These are phyloP conservation scores for Macrochelys suwanniensis DNA, from an alignment of 2,797 vertebrate genomes.

Conservation along the genomic window DNA sequence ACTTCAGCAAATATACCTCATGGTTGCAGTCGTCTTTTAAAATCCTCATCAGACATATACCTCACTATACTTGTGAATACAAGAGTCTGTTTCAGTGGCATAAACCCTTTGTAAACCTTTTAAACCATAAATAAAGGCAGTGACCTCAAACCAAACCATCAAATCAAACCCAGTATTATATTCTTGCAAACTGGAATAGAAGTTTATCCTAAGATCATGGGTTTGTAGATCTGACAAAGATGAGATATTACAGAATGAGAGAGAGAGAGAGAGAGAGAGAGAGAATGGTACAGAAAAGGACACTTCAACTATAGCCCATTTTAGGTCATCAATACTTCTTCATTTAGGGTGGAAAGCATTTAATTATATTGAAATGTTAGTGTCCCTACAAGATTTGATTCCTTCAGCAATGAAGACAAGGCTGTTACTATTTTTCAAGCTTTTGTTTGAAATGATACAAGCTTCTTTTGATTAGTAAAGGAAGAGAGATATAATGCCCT, in stretches of 20 bases:
- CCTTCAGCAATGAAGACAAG: background rate
- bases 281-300: background rate
- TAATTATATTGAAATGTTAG: background rate
- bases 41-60: background rate
- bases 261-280: background rate
- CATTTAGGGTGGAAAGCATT: background rate
- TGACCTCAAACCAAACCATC: accelerated
- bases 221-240: background rate
- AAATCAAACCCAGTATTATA: background rate
- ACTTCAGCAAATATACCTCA: background rate
- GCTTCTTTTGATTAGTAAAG: background rate
- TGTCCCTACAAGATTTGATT: background rate
- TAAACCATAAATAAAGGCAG: background rate
- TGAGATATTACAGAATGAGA: background rate
- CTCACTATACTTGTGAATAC: background rate
- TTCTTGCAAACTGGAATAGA: background rate
- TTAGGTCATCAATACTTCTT: background rate
- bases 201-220: background rate
- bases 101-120: background rate
- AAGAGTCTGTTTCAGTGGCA: background rate
- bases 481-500: background rate
- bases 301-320: background rate
- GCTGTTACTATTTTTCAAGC: background rate
- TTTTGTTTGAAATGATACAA: background rate
- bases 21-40: background rate